Evolutionary conservation across 2,888 invertebrate species (phyloP).

Genomic region (Epiblema foenella): DNA sequence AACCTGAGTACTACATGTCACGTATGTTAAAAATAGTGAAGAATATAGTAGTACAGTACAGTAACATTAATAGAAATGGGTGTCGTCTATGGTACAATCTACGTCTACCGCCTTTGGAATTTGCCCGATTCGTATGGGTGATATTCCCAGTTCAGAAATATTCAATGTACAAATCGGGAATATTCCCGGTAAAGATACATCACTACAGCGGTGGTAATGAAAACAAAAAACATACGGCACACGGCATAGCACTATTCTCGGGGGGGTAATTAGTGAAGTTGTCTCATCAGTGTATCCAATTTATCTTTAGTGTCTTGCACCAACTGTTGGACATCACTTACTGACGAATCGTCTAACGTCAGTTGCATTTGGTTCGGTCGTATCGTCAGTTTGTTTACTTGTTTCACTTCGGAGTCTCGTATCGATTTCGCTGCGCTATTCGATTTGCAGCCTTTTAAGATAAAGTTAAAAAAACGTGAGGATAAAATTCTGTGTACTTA

Average conservation of each 20-base stretch:
- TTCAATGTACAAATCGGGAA: no score
- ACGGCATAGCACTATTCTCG: slow-evolving; percentile 48
- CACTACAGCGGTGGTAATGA: slow-evolving; percentile 43
- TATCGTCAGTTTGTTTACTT: slow-evolving; percentile 4
- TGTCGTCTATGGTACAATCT: slow-evolving; percentile 33
- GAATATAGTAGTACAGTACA: not conserved
- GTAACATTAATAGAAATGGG: not conserved
- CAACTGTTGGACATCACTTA: slow-evolving; percentile 58
- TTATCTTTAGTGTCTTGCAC: slow-evolving; percentile 64
- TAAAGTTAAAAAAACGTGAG: not conserved
- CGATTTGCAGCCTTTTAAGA: not conserved
- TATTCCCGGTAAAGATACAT: no score
- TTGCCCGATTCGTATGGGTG: no score
- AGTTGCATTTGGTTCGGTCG: not conserved
- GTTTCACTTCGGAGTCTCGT: not conserved
- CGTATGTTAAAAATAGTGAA: slow-evolving; percentile 1
- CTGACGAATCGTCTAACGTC: not conserved
- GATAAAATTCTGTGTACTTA: not conserved
- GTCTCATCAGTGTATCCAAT: slow-evolving; percentile 65
- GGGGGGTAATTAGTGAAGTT: slow-evolving; percentile 51
- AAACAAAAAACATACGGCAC: slow-evolving; percentile 59
- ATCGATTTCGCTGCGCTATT: not conserved
- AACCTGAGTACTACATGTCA: not conserved
- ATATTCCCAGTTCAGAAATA: no score
- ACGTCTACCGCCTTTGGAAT: not conserved